Percentiles rank a stretch among this genome's conserved stretches.
These are phyloP conservation scores for Oryzias melastigma DNA, from an alignment of 2,113 vertebrate species.

Conservation along the genomic window DNA sequence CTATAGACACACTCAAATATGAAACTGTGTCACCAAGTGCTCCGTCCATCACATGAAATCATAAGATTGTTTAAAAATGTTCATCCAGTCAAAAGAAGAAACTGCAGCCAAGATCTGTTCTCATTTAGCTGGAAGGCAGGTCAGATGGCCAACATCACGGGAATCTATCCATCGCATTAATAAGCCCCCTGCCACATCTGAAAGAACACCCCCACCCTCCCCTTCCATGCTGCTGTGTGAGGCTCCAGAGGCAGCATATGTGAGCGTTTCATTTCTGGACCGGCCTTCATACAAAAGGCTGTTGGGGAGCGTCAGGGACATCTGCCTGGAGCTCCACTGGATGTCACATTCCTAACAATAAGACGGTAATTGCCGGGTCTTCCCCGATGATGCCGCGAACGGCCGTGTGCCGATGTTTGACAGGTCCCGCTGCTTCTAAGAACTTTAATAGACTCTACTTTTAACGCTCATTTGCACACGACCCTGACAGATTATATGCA, in stretches of 20 bases:
- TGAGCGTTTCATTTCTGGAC: slow-evolving; percentile 23
- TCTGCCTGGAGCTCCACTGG: slow-evolving; percentile 30
- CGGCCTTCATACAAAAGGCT: slow-evolving; percentile 38
- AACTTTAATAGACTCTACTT: slow-evolving; percentile 44
- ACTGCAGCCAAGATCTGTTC: slow-evolving; percentile 31
- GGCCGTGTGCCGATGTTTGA: slow-evolving; percentile 32
- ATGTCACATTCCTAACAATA: slow-evolving; percentile 48
- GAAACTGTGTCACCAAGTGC: neutral
- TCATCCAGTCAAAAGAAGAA: slow-evolving; percentile 14
- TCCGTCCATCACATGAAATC: neutral
- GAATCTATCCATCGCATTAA: slow-evolving; percentile 29
- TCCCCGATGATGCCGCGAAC: slow-evolving; percentile 34
- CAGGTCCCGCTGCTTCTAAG: slow-evolving; percentile 40
- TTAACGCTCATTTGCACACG: slow-evolving; percentile 37
- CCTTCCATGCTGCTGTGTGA: slow-evolving; percentile 18
- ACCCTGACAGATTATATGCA: slow-evolving; percentile 30
- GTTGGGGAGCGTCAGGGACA: slow-evolving; percentile 29
- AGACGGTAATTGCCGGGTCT: slow-evolving; percentile 23
- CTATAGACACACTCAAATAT: too few relatives aligned
- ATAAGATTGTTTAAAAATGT: slow-evolving; percentile 19
- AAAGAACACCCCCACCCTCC: slow-evolving; percentile 32
- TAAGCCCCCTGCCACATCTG: slow-evolving; percentile 35
- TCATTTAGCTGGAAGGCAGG: slow-evolving; percentile 52
- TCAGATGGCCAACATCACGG: slow-evolving; percentile 60
- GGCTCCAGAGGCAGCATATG: slow-evolving; percentile 20